phyloP scores from a whole-genome alignment of 1,140 invertebrate species.

The Galendromus occidentalis region DNA sequence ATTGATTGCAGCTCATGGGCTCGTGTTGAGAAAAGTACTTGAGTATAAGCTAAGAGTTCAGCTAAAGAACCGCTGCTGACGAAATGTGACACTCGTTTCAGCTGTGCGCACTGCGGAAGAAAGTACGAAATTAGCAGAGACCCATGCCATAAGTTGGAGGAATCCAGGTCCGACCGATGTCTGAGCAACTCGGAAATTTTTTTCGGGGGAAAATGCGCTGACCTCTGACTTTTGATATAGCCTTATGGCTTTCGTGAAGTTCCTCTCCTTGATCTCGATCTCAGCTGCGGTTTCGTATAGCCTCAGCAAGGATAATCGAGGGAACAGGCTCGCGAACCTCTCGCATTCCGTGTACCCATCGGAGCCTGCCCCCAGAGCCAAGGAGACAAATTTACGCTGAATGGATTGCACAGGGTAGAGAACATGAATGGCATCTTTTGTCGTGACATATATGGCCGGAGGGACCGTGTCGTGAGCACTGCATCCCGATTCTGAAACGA shows the following conservation, averaged over 20 bases:
- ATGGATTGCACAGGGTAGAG: neutral
- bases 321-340: neutral
- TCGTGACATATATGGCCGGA: neutral
- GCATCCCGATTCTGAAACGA: neutral
- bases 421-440: neutral
- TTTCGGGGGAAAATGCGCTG: too few species aligned
- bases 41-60: conserved; percentile 42
- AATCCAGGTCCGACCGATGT: neutral
- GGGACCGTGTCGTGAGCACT: neutral
- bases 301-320: conserved; percentile 21
- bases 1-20: conserved; percentile 36
- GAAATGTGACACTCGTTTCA: conserved; percentile 49
- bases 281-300: conserved; percentile 51
- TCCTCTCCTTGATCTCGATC: conserved; percentile 39
- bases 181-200: neutral
- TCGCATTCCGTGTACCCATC: neutral
- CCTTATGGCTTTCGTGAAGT: conserved; percentile 42
- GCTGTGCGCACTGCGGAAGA: conserved; percentile 35
- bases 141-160: neutral
- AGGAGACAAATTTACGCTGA: neutral
- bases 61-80: conserved; percentile 45
- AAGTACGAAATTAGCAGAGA: neutral
- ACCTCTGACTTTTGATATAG: conserved; percentile 51
- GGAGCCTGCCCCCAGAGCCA: neutral
- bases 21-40: conserved; percentile 34